Conservation (phyloP, 2,797 vertebrate species). For the Acomys russatus region DNA sequence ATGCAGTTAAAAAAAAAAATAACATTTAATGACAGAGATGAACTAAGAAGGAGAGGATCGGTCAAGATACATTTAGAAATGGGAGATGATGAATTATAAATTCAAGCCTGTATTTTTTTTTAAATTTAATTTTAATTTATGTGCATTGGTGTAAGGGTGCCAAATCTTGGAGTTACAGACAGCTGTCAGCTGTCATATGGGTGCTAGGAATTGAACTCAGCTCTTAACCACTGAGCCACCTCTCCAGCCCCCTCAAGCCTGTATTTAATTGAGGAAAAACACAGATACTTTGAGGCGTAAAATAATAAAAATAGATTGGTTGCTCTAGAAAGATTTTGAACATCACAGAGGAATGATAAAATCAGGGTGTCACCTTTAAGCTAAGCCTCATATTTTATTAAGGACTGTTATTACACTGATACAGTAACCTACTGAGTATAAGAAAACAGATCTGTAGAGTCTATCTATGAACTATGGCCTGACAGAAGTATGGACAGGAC, state of each 20-base stretch:
- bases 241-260: not conserved
- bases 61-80: not conserved
- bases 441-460: not conserved
- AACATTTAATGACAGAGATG: not conserved
- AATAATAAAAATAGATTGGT: not conserved
- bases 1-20: not conserved
- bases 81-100: not conserved
- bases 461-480: not conserved
- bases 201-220: too few species aligned
- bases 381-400: not conserved
- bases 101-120: not conserved
- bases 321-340: not conserved
- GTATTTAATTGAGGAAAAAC: not conserved
- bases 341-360: not conserved
- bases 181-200: too few species aligned
- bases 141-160: too few species aligned
- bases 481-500: not conserved
- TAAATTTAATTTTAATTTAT: too few species aligned
- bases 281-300: not conserved
- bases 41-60: not conserved
- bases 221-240: too few species aligned
- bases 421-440: not conserved
- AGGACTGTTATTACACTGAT: not conserved
- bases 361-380: not conserved
- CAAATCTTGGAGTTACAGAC: too few species aligned